phyloP scores from a whole-genome alignment of 2,888 invertebrate species.

The Leptothorax acervorum region DNA sequence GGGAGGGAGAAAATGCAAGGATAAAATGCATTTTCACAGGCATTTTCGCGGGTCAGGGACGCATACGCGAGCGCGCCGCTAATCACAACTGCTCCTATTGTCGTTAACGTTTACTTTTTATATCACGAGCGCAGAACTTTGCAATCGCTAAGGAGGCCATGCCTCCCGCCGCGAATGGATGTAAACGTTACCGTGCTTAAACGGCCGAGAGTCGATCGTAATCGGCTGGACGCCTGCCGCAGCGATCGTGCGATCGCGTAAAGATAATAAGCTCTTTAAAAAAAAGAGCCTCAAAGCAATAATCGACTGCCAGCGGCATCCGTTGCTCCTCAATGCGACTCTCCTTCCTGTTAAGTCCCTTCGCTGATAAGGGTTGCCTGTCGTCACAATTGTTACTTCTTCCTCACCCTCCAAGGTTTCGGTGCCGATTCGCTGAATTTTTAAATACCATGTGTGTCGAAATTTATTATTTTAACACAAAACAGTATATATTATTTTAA shows the following conservation, averaged over 20 bases:
- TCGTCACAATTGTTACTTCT: not conserved
- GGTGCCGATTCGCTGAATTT: not conserved
- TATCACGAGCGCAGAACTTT: slow-evolving; percentile 40
- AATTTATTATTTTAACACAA: too few species aligned
- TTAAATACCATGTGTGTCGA: too few species aligned
- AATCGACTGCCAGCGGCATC: not conserved
- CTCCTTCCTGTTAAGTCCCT: not conserved
- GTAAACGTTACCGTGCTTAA: not conserved
- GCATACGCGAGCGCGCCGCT: not conserved
- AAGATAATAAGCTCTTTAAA: not conserved
- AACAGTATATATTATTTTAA: too few species aligned
- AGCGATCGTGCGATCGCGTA: slow-evolving; percentile 9
- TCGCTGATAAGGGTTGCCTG: not conserved
- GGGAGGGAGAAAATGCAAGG: not conserved
- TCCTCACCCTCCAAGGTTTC: not conserved
- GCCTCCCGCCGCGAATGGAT: slow-evolving; percentile 46
- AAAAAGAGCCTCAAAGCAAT: slow-evolving; percentile 23
- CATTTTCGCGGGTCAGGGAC: slow-evolving; percentile 40
- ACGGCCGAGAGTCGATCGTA: not conserved
- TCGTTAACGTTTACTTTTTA: slow-evolving; percentile 65
- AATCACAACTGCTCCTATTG: slow-evolving; percentile 33
- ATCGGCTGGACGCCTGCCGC: not conserved
- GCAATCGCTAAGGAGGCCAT: slow-evolving; percentile 58
- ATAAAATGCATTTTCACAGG: slow-evolving; percentile 21
- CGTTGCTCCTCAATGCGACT: not conserved